Evolutionary conservation across 2,888 invertebrate genomes (phyloP).

Genomic region (Yponomeuta plumbellus): DNA sequence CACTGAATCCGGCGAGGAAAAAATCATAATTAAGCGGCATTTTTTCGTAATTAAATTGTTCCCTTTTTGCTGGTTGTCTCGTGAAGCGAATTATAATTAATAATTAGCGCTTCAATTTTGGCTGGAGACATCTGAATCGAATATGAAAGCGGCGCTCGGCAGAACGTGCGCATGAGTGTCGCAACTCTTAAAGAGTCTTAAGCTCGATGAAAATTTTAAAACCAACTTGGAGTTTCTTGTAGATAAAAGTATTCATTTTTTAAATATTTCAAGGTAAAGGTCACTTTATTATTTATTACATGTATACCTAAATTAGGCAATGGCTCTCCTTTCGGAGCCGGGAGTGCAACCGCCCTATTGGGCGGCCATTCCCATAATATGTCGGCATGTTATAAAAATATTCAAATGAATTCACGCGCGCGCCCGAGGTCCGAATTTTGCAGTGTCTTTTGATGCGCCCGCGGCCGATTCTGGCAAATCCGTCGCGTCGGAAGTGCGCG

Average conservation of each 20-base stretch:
- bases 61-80: conserved; percentile 42
- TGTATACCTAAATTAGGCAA: background rate
- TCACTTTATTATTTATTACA: too few relatives aligned
- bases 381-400: conserved; percentile 49
- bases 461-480: conserved; percentile 75
- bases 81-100: conserved; percentile 50
- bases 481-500: conserved; percentile 70
- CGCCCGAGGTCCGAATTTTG: conserved; percentile 71
- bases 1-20: conserved; percentile 59
- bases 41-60: conserved; percentile 71
- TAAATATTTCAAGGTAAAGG: too few relatives aligned
- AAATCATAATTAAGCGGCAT: conserved; percentile 59
- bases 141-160: conserved; percentile 41
- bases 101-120: conserved; percentile 58
- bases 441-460: conserved; percentile 70
- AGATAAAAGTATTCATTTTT: too few relatives aligned
- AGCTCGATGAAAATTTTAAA: background rate
- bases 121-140: conserved; percentile 42
- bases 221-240: background rate
- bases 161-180: conserved; percentile 28
- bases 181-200: background rate
- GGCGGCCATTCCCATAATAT: conserved; percentile 18
- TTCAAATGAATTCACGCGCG: conserved; percentile 75
- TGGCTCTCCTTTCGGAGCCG: background rate
- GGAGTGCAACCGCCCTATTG: conserved; percentile 22